Evolutionary conservation across 2,888 invertebrate species (phyloP), one percentile per base, ranked within the genome.

Genomic region (Pterobdella sp.): DNA sequence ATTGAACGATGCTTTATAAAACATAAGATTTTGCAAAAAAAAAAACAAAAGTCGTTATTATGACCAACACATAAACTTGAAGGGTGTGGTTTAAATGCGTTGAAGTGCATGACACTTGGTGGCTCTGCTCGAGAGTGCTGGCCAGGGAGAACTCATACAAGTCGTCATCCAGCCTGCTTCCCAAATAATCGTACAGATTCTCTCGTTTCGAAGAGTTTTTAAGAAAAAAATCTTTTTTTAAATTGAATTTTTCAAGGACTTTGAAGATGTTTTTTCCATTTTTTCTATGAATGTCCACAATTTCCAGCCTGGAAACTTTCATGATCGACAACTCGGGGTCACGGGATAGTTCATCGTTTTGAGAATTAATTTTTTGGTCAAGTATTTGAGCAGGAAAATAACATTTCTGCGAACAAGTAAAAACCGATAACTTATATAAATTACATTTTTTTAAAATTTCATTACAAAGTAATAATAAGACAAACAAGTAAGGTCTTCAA

Each of bases 261-360:
- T 56, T 22, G 60, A 56, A 56, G 3, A 56, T 56, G n/a, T 56
- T 56, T 56, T 56, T 4, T 4, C 60, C 60, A 22, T 56, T 56
- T 56, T 56, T 56, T 7, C 60, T 7, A 22, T 56, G 49, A 29
- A 52, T 31, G 10, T 32, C 32, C 7, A 69, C 69, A 26, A 32
- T 69, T 34, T 69, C 69, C 14, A 69, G 69, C 34, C 49, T 37
- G n/a, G 69, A 69, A 22, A 49, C 52, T n/a, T 69, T 69, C 10
- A 69, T 14, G 49, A 69, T 49, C 18, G 69, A 69, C 32, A 69
- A 49, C 7, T 69, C 42, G 26, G 49, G 49, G 34, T 69, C 69
- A 1, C 32, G 14, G 0, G 52, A 31, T 31, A 69, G 7, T 7
- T 36, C 29, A 2, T 37, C 31, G 29, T 69, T 34, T 69, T 69